Evolutionary conservation across 2,888 invertebrate species (phyloP), one percentile per base, ranked within the genome.

Genomic region (Torymus tubicola): DNA sequence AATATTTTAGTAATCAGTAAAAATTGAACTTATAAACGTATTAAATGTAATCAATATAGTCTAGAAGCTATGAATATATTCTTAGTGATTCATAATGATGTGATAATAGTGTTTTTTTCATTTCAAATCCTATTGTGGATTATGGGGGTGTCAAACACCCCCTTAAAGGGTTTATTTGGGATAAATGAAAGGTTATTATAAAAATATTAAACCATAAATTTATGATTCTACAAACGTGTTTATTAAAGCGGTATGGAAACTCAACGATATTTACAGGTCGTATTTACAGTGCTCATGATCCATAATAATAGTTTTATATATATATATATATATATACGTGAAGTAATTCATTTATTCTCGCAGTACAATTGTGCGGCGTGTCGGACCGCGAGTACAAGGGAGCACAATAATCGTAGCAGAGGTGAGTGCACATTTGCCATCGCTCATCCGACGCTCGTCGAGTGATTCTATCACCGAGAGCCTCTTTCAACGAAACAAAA

Each of bases 221-320:
- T 88, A 83, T 89, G 87, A 91, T 92, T 91, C 92, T 92, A 92
- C 92, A 92, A 92, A 92, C 92, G 91, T 82, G 70, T 92, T 91
- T 93, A 92, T 93, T 93, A 93, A 93, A 93, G 92, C 92, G 91
- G 92, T 92, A 92, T 92, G 91, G 91, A 92, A 93, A 92, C 92
- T 93, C 92, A 92, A 92, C 93, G 92, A 92, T 91, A 91, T 92
- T 91, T 91, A 91, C 91, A 92, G 88, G 87, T 89, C 87, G 86
- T 91, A 90, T 91, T 89, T 82, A 91, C 90, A 90, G 76, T 86
- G 84, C 83, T 74, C 83, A 83, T 82, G 83, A 79, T 31, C 31
- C 72, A 82, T 81, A 78, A 81, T 81, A 31, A 31, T 31, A 31
- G 8, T 31, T 31, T n/a, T n/a, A n/a, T n/a, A n/a, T n/a, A n/a